Base-by-base conservation (phyloP, 2,888 invertebrate species). In the Nipponacmea schrenckii region DNA sequence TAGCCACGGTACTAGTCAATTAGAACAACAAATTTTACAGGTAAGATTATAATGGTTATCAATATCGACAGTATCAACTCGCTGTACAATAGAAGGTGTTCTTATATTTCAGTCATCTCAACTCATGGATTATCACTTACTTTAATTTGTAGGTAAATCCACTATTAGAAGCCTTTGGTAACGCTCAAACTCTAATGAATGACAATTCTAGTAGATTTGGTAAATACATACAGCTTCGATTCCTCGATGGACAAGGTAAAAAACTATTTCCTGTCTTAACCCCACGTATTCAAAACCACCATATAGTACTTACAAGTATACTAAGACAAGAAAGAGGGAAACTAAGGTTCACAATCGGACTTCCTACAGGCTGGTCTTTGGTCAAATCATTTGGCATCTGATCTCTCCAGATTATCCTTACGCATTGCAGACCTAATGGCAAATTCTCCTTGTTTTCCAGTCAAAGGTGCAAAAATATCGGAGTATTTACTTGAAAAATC, bases 141-240 rank as follows among this genome's bases (percentile, higher is more conserved):
- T 31, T 31, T 4, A 26, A 8, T 64, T 24, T 20, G 3, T 27
- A 86, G 86, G 87, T 88, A 26, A 88, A 88, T 74, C 88, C 88
- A 1, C 75, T 88, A 27, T 74, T 88, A 62, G 88, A 88, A 74
- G 87, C 87, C 1, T 88, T 88, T 79, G 88, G 88, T 15, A 88
- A 88, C 82, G 88, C 88, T 5, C 85, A 84, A 72, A 88, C 88
- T 8, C 74, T 83, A 48, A 86, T 88, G 83, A 88, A 88, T 76
- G 86, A 87, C 74, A 88, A 88, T 77, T 88, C 88, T 26, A 88
- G 87, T 76, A 79, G 88, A 64, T 88, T 88, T 79, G 88, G 88
- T 27, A 87, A 87, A 78, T 88, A 86, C 73, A 87, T 88, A 26
- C 86, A 86, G 74, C 80, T 88, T 20, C 78, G 80, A 66, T 88